A percentile compares a stretch with the other conserved stretches of the same genome.
phyloP scores from a whole-genome alignment of 2,888 invertebrate genomes.

The Xanthia icteritia region DNA sequence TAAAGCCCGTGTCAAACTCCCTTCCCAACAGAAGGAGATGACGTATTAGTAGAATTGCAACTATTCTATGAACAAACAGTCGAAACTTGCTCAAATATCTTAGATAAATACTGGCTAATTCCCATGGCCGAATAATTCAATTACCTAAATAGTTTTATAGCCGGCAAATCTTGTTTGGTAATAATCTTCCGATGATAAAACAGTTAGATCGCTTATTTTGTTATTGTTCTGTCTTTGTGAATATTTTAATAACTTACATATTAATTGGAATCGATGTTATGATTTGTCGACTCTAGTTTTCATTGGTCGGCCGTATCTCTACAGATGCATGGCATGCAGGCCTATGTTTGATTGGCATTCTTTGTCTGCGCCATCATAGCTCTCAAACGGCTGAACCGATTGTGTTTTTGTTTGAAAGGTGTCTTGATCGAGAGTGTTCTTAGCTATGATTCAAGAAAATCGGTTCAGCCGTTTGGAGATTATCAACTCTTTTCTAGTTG shows the following conservation, averaged over 20 bases:
- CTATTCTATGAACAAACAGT: background rate
- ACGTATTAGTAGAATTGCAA: no score
- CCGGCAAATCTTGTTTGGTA: conserved; percentile 24
- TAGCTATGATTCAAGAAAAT: no score
- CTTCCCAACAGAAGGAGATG: background rate
- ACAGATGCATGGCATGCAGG: background rate
- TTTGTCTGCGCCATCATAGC: no score
- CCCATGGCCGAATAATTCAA: conserved; percentile 46
- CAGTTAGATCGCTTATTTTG: conserved; percentile 14
- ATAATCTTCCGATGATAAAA: conserved; percentile 19
- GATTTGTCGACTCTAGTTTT: background rate
- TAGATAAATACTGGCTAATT: conserved; percentile 15
- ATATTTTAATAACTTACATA: conserved; percentile 6
- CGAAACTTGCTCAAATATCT: background rate
- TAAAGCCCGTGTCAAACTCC: background rate
- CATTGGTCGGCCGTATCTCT: background rate
- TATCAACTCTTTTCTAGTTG: no score
- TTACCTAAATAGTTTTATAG: conserved; percentile 47
- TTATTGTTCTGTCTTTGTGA: conserved; percentile 38
- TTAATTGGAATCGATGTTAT: background rate
- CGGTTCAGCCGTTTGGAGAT: no score
- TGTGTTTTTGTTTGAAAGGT: no score
- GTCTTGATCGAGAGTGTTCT: no score
- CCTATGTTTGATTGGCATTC: background rate
- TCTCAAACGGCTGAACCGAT: no score